These are phyloP conservation scores for Cyaniris semiargus DNA, from an alignment of 2,888 invertebrate species.

Conservation along the genomic window DNA sequence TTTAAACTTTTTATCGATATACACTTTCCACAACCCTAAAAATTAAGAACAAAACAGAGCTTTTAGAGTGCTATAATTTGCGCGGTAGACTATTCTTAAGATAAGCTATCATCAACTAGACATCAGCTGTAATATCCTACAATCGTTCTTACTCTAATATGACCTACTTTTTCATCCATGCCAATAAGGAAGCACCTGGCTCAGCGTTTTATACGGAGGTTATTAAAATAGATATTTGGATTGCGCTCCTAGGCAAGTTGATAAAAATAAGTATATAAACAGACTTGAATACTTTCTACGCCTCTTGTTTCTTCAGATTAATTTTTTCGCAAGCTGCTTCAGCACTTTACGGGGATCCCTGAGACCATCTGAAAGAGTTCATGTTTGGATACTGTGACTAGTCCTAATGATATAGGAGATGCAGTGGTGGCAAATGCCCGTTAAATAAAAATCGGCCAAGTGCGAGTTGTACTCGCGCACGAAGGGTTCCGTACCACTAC, in stretches of 20 bases:
- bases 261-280: neutral
- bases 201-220: neutral
- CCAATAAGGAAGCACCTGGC: constrained; percentile 6
- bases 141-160: neutral
- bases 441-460: too few relatives aligned
- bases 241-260: neutral
- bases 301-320: too few relatives aligned
- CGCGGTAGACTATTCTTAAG: constrained; percentile 21
- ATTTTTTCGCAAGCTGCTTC: too few relatives aligned
- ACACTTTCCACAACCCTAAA: neutral
- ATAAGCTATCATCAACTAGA: constrained; percentile 18
- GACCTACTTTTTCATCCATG: neutral
- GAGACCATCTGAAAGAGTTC: too few relatives aligned
- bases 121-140: neutral
- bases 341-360: too few relatives aligned
- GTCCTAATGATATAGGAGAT: too few relatives aligned
- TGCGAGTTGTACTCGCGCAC: too few relatives aligned
- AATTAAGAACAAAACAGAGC: constrained; percentile 26
- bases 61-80: constrained; percentile 22
- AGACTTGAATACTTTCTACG: neutral
- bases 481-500: too few relatives aligned
- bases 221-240: constrained; percentile 4
- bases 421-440: too few relatives aligned
- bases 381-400: too few relatives aligned
- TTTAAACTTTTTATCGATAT: neutral